A percentile compares a stretch with the other conserved stretches of the same genome.
Evolutionary conservation across 2,888 invertebrate species (phyloP).

Genomic region (Alloscopus bannaensis): DNA sequence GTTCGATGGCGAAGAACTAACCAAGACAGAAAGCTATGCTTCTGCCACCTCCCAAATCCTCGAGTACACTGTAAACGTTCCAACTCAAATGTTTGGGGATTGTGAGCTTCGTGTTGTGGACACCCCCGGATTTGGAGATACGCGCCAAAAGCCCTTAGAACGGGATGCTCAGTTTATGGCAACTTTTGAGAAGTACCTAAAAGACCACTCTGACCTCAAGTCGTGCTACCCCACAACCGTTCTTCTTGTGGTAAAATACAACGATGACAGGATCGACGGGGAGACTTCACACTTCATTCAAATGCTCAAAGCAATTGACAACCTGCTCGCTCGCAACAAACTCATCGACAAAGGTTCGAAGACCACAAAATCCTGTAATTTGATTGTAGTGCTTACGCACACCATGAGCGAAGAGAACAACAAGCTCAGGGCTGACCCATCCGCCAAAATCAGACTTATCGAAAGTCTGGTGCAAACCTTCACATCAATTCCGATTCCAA

Average conservation of each 20-base stretch:
- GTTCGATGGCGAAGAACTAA: slow-evolving; percentile 36
- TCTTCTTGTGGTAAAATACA: slow-evolving; percentile 26
- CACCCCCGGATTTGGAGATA: slow-evolving; percentile 55
- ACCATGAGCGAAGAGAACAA: slow-evolving; percentile 41
- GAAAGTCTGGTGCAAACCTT: slow-evolving; percentile 37
- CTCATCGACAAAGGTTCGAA: slow-evolving; percentile 33
- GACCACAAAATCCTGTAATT: slow-evolving; percentile 22
- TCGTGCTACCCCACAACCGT: slow-evolving; percentile 36
- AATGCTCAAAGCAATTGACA: slow-evolving; percentile 49
- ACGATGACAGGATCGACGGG: slow-evolving; percentile 37
- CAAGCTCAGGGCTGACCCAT: slow-evolving; percentile 16
- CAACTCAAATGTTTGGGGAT: slow-evolving; percentile 12
- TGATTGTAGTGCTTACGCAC: slow-evolving; percentile 55
- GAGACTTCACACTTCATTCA: slow-evolving; percentile 37
- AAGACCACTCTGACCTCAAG: slow-evolving; percentile 22
- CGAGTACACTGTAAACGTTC: slow-evolving; percentile 30
- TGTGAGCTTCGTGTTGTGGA: slow-evolving; percentile 52
- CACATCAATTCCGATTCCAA: slow-evolving; percentile 31
- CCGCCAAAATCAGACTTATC: slow-evolving; percentile 16
- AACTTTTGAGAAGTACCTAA: slow-evolving; percentile 31
- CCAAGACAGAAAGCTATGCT: slow-evolving; percentile 1
- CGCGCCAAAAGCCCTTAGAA: slow-evolving; percentile 14
- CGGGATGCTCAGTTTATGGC: slow-evolving; percentile 55
- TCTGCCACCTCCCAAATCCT: slow-evolving; percentile 41
- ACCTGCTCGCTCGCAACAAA: background rate